A percentile compares a stretch with the other conserved stretches of the same genome.
These are phyloP conservation scores for Tetragonula clypearis DNA, from an alignment of 1,140 invertebrate genomes.

Conservation along the genomic window DNA sequence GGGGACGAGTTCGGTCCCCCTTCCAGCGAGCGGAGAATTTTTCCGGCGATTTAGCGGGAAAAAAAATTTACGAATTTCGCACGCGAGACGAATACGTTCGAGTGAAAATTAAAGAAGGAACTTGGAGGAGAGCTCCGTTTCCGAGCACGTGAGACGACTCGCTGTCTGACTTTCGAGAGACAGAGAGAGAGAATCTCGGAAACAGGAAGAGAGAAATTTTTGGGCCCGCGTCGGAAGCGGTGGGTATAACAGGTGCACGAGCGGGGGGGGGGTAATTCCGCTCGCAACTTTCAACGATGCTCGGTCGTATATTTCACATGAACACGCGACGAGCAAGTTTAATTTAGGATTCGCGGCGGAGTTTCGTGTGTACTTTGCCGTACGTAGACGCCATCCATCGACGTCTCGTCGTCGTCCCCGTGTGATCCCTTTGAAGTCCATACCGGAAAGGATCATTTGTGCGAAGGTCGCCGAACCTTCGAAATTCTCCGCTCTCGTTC, in stretches of 20 bases:
- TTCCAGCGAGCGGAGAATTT: too few relatives aligned
- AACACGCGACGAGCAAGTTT: slow-evolving; percentile 49
- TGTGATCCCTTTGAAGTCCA: slow-evolving; percentile 57
- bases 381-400: slow-evolving; percentile 49
- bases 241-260: slow-evolving; percentile 20
- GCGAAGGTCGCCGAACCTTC: not conserved
- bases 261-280: slow-evolving; percentile 10
- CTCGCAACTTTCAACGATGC: slow-evolving; percentile 16
- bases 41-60: too few relatives aligned
- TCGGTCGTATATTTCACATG: slow-evolving; percentile 39
- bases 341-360: slow-evolving; percentile 52
- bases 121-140: too few relatives aligned
- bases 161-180: too few relatives aligned
- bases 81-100: too few relatives aligned
- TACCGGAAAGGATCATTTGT: slow-evolving; percentile 60
- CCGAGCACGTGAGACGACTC: not conserved
- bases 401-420: slow-evolving; percentile 27
- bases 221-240: too few relatives aligned
- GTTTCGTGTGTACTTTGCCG: slow-evolving; percentile 54
- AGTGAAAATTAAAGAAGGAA: too few relatives aligned
- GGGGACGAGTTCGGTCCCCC: too few relatives aligned
- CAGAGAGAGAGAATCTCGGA: too few relatives aligned
- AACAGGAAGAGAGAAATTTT: not conserved
- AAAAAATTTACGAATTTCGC: too few relatives aligned
- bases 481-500: slow-evolving; percentile 28